Conservation (phyloP, 1,140 invertebrate species). For the Diorhabda sublineata region DNA sequence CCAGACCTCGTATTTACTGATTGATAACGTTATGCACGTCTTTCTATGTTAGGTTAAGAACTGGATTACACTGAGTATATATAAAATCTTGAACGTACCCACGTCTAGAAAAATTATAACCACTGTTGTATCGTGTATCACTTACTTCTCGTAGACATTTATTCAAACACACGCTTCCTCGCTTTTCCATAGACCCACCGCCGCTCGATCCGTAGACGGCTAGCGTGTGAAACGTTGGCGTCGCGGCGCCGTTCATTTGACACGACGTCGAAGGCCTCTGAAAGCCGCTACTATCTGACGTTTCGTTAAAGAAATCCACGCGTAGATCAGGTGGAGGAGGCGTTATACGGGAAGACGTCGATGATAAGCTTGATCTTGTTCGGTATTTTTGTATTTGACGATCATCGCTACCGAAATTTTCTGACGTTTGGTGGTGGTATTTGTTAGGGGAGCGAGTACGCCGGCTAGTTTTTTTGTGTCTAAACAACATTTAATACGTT, state of each 20-base stretch:
- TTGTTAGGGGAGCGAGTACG: conserved; percentile 38
- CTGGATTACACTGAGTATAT: neutral
- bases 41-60: too few relatives aligned
- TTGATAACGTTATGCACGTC: too few relatives aligned
- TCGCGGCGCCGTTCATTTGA: conserved; percentile 23
- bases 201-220: conserved; percentile 18
- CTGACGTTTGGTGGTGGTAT: conserved; percentile 22
- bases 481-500: neutral
- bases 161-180: conserved; percentile 47
- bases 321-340: conserved; percentile 57
- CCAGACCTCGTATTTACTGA: too few relatives aligned
- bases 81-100: neutral
- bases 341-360: conserved; percentile 43
- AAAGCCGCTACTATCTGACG: conserved; percentile 24
- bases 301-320: conserved; percentile 58
- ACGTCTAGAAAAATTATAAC: neutral
- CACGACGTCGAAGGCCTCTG: conserved; percentile 16
- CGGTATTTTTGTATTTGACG: conserved; percentile 43
- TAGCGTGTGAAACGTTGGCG: conserved; percentile 21
- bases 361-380: conserved; percentile 34
- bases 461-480: conserved; percentile 40
- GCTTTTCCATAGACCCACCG: conserved; percentile 37
- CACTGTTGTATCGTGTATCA: neutral
- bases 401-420: conserved; percentile 49
- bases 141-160: conserved; percentile 44